Percentiles rank a stretch among this genome's conserved stretches.
These are phyloP conservation scores for Oxystoma pomonae DNA, from an alignment of 2,888 invertebrate genomes.

Conservation along the genomic window DNA sequence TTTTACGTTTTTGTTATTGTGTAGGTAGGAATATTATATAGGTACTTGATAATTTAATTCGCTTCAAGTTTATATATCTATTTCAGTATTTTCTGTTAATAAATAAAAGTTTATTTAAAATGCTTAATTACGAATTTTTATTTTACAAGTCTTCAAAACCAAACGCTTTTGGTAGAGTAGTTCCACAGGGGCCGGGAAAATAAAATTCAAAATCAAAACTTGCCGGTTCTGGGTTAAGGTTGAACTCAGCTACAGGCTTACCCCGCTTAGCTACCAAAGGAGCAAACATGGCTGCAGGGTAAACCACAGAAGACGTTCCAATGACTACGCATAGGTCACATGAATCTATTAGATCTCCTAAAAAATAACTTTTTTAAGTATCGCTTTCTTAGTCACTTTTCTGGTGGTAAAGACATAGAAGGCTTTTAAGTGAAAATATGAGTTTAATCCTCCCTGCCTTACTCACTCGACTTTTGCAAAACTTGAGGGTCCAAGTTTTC, in stretches of 20 bases:
- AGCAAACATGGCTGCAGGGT: slow-evolving; percentile 86
- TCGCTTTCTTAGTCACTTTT: no score
- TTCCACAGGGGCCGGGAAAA: slow-evolving; percentile 43
- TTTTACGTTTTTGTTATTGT: no score
- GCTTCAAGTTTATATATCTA: no score
- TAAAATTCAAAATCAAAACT: slow-evolving; percentile 38
- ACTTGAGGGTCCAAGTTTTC: slow-evolving; percentile 65
- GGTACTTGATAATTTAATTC: no score
- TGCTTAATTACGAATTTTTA: not conserved
- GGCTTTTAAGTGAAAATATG: no score
- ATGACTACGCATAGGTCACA: slow-evolving; percentile 80
- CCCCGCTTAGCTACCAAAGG: slow-evolving; percentile 70
- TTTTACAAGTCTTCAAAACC: slow-evolving; percentile 20
- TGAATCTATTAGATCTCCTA: slow-evolving; percentile 58
- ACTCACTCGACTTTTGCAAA: slow-evolving; percentile 59
- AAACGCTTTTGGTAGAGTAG: slow-evolving; percentile 42
- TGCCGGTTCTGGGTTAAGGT: slow-evolving; percentile 45
- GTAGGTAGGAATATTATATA: no score
- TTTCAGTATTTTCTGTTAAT: no score
- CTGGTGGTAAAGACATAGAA: no score
- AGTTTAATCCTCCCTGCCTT: no score
- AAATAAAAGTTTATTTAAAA: not conserved
- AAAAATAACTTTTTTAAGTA: no score
- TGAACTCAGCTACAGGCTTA: slow-evolving; percentile 72
- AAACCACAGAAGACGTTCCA: slow-evolving; percentile 83